Conservation (phyloP, 2,888 invertebrate genomes). For the Odontothrips loti region DNA sequence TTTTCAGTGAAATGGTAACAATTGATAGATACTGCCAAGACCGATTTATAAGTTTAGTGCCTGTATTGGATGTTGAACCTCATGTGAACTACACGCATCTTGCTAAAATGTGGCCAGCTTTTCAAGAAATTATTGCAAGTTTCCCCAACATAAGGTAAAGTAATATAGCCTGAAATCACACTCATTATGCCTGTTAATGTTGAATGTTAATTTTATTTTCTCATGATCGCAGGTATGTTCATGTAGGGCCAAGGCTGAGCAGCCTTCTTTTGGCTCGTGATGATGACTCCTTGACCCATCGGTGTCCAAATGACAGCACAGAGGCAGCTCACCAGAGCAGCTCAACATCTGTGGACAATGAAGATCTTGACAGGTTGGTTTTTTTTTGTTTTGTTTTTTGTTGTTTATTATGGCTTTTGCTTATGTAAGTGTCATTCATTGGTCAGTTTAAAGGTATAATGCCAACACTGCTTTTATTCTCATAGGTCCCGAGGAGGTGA, state of each 20-base stretch:
- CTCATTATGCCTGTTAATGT: neutral
- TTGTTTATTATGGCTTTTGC: no score
- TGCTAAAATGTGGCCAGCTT: constrained; percentile 51
- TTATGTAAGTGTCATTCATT: no score
- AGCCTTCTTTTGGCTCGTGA: constrained; percentile 50
- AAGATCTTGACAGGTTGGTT: neutral
- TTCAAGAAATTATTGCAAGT: constrained; percentile 53
- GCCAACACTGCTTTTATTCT: neutral
- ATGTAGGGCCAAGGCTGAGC: constrained; percentile 55
- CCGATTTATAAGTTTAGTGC: constrained; percentile 52
- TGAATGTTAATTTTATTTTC: constrained; percentile 13
- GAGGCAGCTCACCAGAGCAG: neutral
- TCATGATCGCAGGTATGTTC: constrained; percentile 48
- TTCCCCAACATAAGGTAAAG: constrained; percentile 51
- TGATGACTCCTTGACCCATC: constrained; percentile 45
- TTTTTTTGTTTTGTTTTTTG: neutral
- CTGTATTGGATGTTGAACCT: constrained; percentile 54
- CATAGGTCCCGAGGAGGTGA: neutral
- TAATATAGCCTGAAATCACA: neutral
- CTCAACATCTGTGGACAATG: neutral
- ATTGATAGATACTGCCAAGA: constrained; percentile 55
- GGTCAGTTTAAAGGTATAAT: no score
- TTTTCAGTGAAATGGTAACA: constrained; percentile 52
- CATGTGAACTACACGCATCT: constrained; percentile 51
- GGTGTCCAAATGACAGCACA: constrained; percentile 41